A percentile compares a stretch with the other conserved stretches of the same genome.
phyloP scores from a whole-genome alignment of 35 echinoderm and acorn worm species.

The Stichopus chloronotus region DNA sequence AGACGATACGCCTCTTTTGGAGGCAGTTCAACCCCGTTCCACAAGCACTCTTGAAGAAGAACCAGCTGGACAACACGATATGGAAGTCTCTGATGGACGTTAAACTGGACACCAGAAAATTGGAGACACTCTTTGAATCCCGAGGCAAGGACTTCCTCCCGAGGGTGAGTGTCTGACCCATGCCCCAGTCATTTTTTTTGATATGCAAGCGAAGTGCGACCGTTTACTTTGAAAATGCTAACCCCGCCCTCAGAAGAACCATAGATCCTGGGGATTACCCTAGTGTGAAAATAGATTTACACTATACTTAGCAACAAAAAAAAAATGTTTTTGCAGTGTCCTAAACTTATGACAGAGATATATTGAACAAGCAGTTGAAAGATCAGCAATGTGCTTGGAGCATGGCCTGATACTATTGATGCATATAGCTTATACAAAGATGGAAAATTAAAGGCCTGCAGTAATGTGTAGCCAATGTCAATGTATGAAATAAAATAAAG shows the following conservation, averaged over 20 bases:
- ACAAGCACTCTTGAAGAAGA: constrained; percentile 55
- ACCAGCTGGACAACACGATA: constrained; percentile 70
- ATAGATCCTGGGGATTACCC: no score
- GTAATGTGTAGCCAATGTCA: no score
- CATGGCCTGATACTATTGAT: no score
- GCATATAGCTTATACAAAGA: no score
- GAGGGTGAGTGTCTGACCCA: constrained; percentile 68
- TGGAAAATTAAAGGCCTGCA: no score
- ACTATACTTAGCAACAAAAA: no score
- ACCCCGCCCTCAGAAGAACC: background rate
- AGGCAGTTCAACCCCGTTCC: constrained; percentile 68
- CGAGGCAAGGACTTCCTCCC: constrained; percentile 76
- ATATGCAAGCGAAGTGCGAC: background rate
- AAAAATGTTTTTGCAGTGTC: no score
- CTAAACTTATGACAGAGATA: no score
- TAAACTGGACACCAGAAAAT: constrained; percentile 79
- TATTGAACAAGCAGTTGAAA: no score
- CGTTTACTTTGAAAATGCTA: background rate
- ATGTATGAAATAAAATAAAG: no score
- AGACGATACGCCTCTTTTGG: constrained; percentile 93
- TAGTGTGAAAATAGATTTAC: no score
- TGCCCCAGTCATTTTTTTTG: background rate
- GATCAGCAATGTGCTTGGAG: no score
- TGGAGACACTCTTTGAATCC: constrained; percentile 96
- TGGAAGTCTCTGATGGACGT: constrained; percentile 80